Base-by-base conservation (phyloP, 1,140 invertebrate species). In the Ceratoteleas bidentatus region DNA sequence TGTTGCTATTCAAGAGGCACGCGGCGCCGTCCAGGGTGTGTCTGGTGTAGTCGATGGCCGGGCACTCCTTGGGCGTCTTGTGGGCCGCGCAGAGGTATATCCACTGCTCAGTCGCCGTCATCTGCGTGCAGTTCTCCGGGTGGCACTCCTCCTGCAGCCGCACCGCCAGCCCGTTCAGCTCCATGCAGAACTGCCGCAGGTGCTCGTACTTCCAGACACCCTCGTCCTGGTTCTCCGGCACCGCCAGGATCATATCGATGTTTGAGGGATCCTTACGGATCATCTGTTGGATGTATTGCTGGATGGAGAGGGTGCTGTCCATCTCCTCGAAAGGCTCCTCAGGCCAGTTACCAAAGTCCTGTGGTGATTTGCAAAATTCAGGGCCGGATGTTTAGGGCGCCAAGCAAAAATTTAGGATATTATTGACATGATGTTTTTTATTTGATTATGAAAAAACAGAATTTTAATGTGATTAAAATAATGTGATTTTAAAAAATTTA, bases 191-290 rank as follows among this genome's bases (percentile, higher is more conserved):
- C 91, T 99, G 98, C 84, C 98, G 94, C 38, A 99, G 93, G 93
- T 99, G 99, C 93, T 99, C 99, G 91, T 99, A 99, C 92, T 99
- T 99, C 99, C 99, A 99, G 8, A 99, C 98, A 40, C 98, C 98
- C 92, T 99, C 98, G 90, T 99, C 99, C 90, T 99, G 98, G 8
- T 96, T 95, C 84, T 99, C 98, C 13, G 99, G 99, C 91, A 98
- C 97, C 83, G 95, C 97, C 10, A 99, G 92, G 87, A 99, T 99
- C 38, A 96, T 93, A 85, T 99, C 98, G 61, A 99, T 96, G 92
- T 98, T 97, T 15, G 95, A 94, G 32, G 97, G 96, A 92, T 99
- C 97, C 80, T 95, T 95, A 81, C 97, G 94, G 75, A 99, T 99
- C 82, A 97, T 95, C 91, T 99, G 99, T 92, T 99, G 99, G 86